Evolutionary conservation across 2,113 vertebrate genomes (phyloP), one percentile per base, ranked within the genome.

Genomic region (Corvus moneduloides): DNA sequence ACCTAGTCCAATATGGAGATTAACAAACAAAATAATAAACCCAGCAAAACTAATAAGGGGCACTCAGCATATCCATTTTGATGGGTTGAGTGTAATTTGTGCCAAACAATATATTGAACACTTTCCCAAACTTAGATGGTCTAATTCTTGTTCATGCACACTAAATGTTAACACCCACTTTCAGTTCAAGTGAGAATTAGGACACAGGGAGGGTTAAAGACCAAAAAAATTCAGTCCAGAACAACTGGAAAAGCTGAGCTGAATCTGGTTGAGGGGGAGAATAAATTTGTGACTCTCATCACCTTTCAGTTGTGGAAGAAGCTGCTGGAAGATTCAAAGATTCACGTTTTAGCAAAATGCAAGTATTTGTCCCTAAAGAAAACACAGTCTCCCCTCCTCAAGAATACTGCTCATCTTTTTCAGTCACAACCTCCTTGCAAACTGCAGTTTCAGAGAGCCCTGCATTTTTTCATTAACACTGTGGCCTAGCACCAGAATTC

Each of bases 21-120:
- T 81, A 87, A 74, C 46, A 90, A 92, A 74, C 16, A 71, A 89
- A 95, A 88, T 67, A 92, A 92, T 35, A 90, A 92, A 89, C 6
- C 0, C 26, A 74, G 46, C 24, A 79, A 76, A 91, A 80, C 22
- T 77, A 66, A 76, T 80, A 90, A 76, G 8, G 22, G 26, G 2
- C 4, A 37, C 7, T 90, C 28, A 44, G n/a, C 13, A 63, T 67
- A 75, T 87, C 61, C 11, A 48, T 84, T 87, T 81, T 74, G 16
- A 35, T 67, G 55, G 27, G 11, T 44, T 69, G 48, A 67, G 16
- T 41, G n/a, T 27, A 66, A 33, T 83, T 69, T 85, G 11, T 85
- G 48, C 15, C 27, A 67, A 80, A 15, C 12, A 55, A 35, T 7
- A 39, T 63, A 67, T 26, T 63, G 28, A 83, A 59, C 39, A 64